These are phyloP conservation scores for Cladopsammia gracilis DNA, from an alignment of 64 coral and sea anemone genomes.

Conservation along the genomic window DNA sequence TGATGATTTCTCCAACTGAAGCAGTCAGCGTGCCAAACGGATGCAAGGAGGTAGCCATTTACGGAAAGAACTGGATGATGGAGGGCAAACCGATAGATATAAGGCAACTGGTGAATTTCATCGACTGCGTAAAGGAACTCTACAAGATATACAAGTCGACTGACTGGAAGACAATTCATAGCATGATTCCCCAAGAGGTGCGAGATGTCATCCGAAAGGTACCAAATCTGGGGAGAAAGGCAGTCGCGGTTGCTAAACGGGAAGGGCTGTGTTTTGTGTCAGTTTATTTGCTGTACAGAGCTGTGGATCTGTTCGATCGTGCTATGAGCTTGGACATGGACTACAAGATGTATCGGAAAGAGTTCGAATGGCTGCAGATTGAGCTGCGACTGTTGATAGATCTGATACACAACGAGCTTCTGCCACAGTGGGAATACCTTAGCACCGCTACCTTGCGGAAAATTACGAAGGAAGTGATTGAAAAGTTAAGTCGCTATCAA, in stretches of 20 bases:
- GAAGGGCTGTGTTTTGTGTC: too few species aligned
- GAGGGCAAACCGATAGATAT: too few species aligned
- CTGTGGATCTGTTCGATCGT: not conserved
- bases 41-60: too few species aligned
- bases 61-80: too few species aligned
- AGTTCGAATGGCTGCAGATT: constrained; percentile 12
- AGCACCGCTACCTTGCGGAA: not conserved
- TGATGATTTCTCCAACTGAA: not conserved
- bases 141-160: not conserved
- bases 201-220: not conserved
- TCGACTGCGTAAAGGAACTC: not conserved
- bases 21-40: not conserved
- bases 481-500: not conserved
- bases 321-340: not conserved
- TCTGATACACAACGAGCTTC: not conserved
- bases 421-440: not conserved
- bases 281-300: too few species aligned
- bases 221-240: not conserved
- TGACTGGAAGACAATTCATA: not conserved
- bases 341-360: not conserved
- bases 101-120: not conserved
- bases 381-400: not conserved
- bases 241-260: too few species aligned
- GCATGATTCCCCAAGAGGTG: not conserved
- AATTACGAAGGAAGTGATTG: too few species aligned